phyloP scores from a whole-genome alignment of 2,888 invertebrate species.

The Oscheius sp. region DNA sequence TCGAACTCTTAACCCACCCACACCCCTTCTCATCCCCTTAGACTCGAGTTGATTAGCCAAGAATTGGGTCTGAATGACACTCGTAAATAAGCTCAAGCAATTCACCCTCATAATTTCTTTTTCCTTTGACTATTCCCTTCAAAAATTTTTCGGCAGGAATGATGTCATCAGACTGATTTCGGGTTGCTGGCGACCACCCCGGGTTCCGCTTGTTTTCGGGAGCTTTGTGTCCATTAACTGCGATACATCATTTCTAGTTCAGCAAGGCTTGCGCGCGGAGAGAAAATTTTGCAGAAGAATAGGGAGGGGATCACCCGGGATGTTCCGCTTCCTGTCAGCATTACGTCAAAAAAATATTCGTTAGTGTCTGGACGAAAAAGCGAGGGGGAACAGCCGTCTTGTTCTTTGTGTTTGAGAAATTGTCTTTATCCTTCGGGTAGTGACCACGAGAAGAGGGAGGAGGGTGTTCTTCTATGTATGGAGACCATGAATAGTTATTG shows the following conservation, averaged over 20 bases:
- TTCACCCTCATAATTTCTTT: constrained; percentile 5
- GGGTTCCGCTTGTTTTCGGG: constrained; percentile 1
- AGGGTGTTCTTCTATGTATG: too few relatives aligned
- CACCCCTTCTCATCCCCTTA: background rate
- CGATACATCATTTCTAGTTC: constrained; percentile 24
- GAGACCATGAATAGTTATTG: background rate
- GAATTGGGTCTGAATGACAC: constrained; percentile 22
- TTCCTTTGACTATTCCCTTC: background rate
- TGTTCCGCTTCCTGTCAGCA: too few relatives aligned
- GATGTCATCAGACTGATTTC: constrained; percentile 6
- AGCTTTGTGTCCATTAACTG: constrained; percentile 13
- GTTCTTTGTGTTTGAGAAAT: too few relatives aligned
- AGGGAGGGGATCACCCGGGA: too few relatives aligned
- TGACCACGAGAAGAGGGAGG: too few relatives aligned
- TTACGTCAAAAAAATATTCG: too few relatives aligned
- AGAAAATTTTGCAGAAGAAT: background rate
- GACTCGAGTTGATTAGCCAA: constrained; percentile 19
- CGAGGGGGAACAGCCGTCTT: too few relatives aligned
- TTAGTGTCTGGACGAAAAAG: too few relatives aligned
- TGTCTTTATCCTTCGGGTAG: too few relatives aligned
- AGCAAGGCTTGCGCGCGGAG: background rate
- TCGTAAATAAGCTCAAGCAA: constrained; percentile 12
- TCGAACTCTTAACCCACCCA: too few relatives aligned
- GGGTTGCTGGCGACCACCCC: constrained; percentile 17
- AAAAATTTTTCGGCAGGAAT: constrained; percentile 11